A percentile compares a stretch with the other conserved stretches of the same genome.
phyloP scores from a whole-genome alignment of 2,888 invertebrate genomes.

The Lasioglossum vierecki region DNA sequence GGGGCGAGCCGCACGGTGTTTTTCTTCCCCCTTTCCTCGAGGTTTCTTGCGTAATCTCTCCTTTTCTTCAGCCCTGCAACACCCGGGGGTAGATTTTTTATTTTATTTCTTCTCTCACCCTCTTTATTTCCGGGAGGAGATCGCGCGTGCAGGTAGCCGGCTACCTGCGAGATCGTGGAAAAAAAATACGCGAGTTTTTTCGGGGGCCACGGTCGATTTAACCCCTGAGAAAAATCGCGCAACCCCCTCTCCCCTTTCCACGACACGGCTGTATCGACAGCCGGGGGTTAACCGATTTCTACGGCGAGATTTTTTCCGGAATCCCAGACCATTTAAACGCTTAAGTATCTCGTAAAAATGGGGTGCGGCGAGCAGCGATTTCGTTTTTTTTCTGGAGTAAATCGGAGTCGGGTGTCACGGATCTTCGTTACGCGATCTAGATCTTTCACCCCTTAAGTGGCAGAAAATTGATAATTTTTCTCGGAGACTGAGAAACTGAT shows the following conservation, averaged over 20 bases:
- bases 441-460: not conserved
- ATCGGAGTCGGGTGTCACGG: constrained; percentile 66
- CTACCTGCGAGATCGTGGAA: constrained; percentile 64
- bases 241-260: constrained; percentile 11
- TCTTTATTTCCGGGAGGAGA: constrained; percentile 57
- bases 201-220: constrained; percentile 82
- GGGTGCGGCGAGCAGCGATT: constrained; percentile 58
- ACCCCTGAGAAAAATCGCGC: constrained; percentile 82
- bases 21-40: constrained; percentile 65
- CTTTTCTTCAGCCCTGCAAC: constrained; percentile 25
- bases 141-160: constrained; percentile 69
- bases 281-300: constrained; percentile 83
- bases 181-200: constrained; percentile 51
- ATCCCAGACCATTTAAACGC: constrained; percentile 81
- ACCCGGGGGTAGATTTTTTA: constrained; percentile 24
- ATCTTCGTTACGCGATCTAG: constrained; percentile 39
- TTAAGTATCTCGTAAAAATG: constrained; percentile 83
- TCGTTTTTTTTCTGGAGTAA: constrained; percentile 8
- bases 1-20: constrained; percentile 64
- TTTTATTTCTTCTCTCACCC: constrained; percentile 36
- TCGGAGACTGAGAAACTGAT: not conserved
- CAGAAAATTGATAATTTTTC: constrained; percentile 19
- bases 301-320: constrained; percentile 76
- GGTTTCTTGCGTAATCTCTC: constrained; percentile 74
- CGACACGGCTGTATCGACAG: constrained; percentile 54